Percentiles rank a stretch among this genome's conserved stretches.
phyloP scores from a whole-genome alignment of 2,888 invertebrate species.

The Amitus sp. region DNA sequence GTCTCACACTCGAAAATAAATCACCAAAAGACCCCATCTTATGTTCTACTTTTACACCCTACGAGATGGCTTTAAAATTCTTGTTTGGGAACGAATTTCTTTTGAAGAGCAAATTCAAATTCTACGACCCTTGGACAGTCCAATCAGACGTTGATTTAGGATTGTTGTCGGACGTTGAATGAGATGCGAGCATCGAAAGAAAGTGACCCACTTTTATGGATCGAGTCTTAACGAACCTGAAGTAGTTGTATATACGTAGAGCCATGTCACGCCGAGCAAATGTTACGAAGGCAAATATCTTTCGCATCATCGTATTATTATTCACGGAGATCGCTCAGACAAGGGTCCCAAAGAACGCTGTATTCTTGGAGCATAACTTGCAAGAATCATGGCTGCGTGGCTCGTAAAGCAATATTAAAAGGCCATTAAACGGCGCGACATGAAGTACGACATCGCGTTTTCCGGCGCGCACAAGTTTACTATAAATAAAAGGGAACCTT shows the following conservation, averaged over 20 bases:
- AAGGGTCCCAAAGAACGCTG: constrained; percentile 4
- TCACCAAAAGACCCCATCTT: too few relatives aligned
- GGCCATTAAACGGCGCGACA: constrained; percentile 54
- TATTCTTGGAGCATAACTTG: constrained; percentile 2
- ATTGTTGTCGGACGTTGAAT: not conserved
- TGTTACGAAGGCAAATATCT: constrained; percentile 11
- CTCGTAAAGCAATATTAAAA: constrained; percentile 55
- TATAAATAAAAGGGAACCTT: not conserved
- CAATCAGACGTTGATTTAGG: too few relatives aligned
- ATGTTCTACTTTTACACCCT: too few relatives aligned
- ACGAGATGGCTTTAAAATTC: too few relatives aligned
- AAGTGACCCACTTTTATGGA: constrained; percentile 7
- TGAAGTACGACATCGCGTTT: constrained; percentile 52
- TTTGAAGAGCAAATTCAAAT: too few relatives aligned
- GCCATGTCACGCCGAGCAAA: constrained; percentile 4
- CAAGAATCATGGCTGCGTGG: constrained; percentile 23
- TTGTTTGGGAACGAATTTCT: too few relatives aligned
- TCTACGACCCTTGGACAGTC: too few relatives aligned
- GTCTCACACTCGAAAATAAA: too few relatives aligned
- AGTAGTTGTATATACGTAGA: not conserved
- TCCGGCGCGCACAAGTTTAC: constrained; percentile 23
- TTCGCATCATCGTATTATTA: constrained; percentile 5
- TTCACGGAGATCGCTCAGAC: constrained; percentile 9
- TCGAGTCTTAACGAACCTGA: constrained; percentile 6
- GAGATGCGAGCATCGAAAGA: not conserved